phyloP scores from a whole-genome alignment of 2,113 vertebrate species.

The Picathartes gymnocephalus region DNA sequence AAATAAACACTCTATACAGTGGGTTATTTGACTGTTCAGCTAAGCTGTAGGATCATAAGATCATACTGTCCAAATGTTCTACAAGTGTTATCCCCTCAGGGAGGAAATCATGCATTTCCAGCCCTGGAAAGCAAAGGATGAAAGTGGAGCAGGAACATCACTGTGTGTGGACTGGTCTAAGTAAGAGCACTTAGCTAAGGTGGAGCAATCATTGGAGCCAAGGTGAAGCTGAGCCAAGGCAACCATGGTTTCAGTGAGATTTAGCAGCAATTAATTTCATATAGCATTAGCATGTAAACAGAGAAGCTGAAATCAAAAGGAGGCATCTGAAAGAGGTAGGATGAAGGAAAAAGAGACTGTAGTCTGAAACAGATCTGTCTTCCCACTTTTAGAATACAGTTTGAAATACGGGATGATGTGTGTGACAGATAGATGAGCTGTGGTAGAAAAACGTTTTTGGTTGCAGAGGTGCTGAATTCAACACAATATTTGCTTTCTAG shows the following conservation, averaged over 20 bases:
- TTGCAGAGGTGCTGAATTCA: not conserved
- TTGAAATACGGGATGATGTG: not conserved
- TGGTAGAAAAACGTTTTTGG: not conserved
- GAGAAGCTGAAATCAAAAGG: not conserved
- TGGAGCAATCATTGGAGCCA: not conserved
- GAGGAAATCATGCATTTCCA: not conserved
- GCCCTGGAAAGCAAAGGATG: not conserved
- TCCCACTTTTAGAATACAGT: not conserved
- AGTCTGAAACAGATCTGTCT: not conserved
- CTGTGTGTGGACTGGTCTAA: not conserved
- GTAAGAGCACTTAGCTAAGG: not conserved
- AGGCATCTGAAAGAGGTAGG: not conserved
- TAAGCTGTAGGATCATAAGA: not conserved
- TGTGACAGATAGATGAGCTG: slow-evolving; percentile 26
- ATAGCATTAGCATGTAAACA: not conserved
- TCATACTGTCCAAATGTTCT: not conserved
- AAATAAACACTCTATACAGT: not conserved
- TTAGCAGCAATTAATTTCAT: not conserved
- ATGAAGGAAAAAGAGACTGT: not conserved
- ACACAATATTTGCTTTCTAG: slow-evolving; percentile 7
- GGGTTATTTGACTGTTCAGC: not conserved
- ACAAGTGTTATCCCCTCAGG: not conserved
- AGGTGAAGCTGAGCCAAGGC: not conserved
- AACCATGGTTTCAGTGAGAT: not conserved
- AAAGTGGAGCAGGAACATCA: not conserved